phyloP scores from a whole-genome alignment of 2,888 invertebrate genomes.

The Ischnus inquisitorius region DNA sequence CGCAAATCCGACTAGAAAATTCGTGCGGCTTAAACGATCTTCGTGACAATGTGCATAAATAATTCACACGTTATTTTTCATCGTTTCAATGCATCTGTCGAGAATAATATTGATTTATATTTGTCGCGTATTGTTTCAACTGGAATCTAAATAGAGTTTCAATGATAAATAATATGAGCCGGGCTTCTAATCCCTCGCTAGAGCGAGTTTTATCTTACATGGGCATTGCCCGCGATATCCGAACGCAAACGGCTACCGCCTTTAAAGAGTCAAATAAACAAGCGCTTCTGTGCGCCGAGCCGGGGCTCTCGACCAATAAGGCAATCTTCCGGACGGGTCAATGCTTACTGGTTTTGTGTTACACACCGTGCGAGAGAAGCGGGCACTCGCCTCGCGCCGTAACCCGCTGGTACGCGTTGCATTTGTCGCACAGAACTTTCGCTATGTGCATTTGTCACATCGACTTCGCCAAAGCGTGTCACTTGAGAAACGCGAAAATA shows the following conservation, averaged over 20 bases:
- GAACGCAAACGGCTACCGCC: slow-evolving; percentile 41
- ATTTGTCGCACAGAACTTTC: background rate
- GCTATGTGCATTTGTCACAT: slow-evolving; percentile 46
- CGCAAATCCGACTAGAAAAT: too few relatives aligned
- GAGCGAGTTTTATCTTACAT: slow-evolving; percentile 50
- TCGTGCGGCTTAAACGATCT: too few relatives aligned
- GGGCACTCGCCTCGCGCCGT: slow-evolving; percentile 23
- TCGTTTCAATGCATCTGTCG: background rate
- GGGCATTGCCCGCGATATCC: slow-evolving; percentile 28
- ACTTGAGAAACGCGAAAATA: slow-evolving; percentile 62
- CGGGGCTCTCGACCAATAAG: slow-evolving; percentile 79
- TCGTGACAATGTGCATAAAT: too few relatives aligned
- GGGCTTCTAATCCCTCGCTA: background rate
- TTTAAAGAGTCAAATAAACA: slow-evolving; percentile 78
- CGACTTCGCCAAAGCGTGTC: slow-evolving; percentile 67
- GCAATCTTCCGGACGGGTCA: slow-evolving; percentile 82
- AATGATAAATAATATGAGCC: background rate
- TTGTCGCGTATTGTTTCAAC: background rate
- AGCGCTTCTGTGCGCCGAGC: slow-evolving; percentile 72
- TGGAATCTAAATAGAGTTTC: background rate
- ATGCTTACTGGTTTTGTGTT: slow-evolving; percentile 84
- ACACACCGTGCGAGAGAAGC: slow-evolving; percentile 69
- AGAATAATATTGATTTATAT: background rate
- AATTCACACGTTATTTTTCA: too few relatives aligned
- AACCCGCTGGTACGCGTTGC: background rate